These are phyloP conservation scores for Xestia xanthographa DNA, from an alignment of 2,888 invertebrate species.

Conservation along the genomic window DNA sequence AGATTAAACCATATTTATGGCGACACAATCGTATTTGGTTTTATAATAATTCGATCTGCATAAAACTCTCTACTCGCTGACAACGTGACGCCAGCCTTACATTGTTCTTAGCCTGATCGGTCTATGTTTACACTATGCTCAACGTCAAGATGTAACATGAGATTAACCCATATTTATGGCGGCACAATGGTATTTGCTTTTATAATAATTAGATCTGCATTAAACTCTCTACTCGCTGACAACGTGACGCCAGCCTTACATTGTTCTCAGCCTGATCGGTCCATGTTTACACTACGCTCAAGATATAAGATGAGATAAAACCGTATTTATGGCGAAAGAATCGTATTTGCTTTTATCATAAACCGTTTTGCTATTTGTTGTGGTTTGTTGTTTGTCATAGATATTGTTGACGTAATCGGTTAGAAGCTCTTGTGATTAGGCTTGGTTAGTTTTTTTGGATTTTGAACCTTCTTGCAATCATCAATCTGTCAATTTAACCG, in stretches of 20 bases:
- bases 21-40: slow-evolving; percentile 80
- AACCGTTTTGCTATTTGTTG: slow-evolving; percentile 72
- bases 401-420: slow-evolving; percentile 37
- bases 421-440: too few species aligned
- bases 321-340: slow-evolving; percentile 83
- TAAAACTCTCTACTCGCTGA: slow-evolving; percentile 2
- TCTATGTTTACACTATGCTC: slow-evolving; percentile 77
- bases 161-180: slow-evolving; percentile 85
- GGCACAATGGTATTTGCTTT: slow-evolving; percentile 80
- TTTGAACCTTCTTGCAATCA: too few species aligned
- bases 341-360: slow-evolving; percentile 83
- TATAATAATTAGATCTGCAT: slow-evolving; percentile 56
- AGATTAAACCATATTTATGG: slow-evolving; percentile 85
- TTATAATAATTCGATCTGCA: neutral
- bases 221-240: slow-evolving; percentile 9
- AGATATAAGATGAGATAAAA: slow-evolving; percentile 83
- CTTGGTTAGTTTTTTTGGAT: too few species aligned
- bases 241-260: slow-evolving; percentile 14
- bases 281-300: slow-evolving; percentile 78
- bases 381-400: slow-evolving; percentile 63
- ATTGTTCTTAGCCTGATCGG: slow-evolving; percentile 32
- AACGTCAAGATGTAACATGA: slow-evolving; percentile 78
- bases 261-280: slow-evolving; percentile 38
- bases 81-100: slow-evolving; percentile 8
- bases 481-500: too few species aligned